These are phyloP conservation scores for Hypocryptadius cinnamomeus DNA, from an alignment of 2,113 vertebrate genomes.

Conservation along the genomic window DNA sequence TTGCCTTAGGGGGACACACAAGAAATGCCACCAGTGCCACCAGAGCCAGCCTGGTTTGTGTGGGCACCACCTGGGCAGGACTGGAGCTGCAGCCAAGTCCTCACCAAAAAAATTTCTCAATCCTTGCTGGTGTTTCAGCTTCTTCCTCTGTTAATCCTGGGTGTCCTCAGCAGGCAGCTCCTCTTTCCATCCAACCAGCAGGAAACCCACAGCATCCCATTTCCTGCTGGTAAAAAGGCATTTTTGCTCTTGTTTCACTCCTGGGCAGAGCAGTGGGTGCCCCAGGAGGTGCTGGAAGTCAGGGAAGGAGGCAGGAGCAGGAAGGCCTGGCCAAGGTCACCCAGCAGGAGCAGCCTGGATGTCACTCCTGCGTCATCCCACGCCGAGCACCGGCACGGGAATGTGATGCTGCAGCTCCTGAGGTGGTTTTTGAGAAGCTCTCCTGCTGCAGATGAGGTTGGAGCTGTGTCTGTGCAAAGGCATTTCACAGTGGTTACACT, in stretches of 20 bases:
- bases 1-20: accelerated
- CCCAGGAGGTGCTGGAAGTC: neutral
- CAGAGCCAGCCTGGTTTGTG: neutral
- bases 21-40: neutral
- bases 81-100: neutral
- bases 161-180: neutral
- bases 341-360: neutral
- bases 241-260: neutral
- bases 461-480: neutral
- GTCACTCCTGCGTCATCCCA: neutral
- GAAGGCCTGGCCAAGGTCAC: neutral
- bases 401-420: neutral
- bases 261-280: neutral
- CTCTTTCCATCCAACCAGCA: neutral
- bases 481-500: neutral
- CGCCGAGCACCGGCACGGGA: neutral
- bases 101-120: neutral
- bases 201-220: neutral
- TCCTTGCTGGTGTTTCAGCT: neutral
- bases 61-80: neutral
- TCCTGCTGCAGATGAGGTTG: neutral
- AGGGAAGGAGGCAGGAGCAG: neutral
- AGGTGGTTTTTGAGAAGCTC: neutral
- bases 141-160: neutral
- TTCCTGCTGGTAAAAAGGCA: neutral